These are phyloP conservation scores for Cyrtonyx montezumae DNA, from an alignment of 2,113 vertebrate genomes.

Conservation along the genomic window DNA sequence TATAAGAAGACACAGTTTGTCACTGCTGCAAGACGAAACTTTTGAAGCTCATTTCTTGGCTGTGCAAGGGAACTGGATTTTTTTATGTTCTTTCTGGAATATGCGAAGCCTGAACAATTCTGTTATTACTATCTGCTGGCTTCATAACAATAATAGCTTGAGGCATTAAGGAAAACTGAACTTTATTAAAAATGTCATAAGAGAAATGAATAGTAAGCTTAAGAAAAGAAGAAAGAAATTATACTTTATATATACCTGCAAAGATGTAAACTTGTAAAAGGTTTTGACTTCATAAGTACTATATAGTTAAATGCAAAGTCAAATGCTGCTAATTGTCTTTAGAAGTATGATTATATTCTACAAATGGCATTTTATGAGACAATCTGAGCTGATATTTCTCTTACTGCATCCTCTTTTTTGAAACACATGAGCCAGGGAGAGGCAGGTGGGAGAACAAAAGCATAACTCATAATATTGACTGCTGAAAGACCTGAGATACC, in stretches of 20 bases:
- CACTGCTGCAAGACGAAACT: constrained; percentile 28
- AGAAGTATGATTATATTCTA: constrained; percentile 2
- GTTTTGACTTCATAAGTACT: neutral
- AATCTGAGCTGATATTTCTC: neutral
- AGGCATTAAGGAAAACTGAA: constrained; percentile 36
- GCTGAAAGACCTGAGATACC: neutral
- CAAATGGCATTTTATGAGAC: neutral
- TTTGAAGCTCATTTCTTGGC: constrained; percentile 6
- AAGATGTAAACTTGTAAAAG: neutral
- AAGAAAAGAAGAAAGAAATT: neutral
- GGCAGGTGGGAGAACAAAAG: neutral
- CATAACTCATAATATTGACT: neutral
- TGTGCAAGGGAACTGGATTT: neutral
- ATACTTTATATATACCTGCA: neutral
- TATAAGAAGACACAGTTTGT: neutral
- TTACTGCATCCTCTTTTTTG: neutral
- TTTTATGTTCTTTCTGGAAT: neutral
- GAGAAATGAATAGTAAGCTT: neutral
- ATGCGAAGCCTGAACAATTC: neutral
- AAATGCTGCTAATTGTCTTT: constrained; percentile 1
- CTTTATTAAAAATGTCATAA: constrained; percentile 60
- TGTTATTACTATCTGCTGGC: neutral
- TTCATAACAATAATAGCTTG: constrained; percentile 42
- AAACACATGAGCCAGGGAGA: neutral
- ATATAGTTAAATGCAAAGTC: neutral